Evolutionary conservation across 2,797 vertebrate species (phyloP).

Genomic region (Cryptoblepharus egeriae): DNA sequence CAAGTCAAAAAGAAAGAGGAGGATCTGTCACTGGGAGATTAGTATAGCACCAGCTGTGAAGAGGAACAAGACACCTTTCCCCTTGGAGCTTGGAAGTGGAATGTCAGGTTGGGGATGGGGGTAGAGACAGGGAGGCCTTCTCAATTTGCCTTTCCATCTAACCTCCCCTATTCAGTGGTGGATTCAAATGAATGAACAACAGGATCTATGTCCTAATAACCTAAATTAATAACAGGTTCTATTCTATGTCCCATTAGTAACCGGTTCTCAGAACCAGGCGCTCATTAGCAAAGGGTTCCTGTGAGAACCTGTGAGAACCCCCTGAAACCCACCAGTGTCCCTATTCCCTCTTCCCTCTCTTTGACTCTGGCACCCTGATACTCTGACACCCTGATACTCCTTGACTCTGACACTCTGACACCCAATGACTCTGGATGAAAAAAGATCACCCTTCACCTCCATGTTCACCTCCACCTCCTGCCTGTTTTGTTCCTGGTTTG

Average conservation of each 20-base stretch:
- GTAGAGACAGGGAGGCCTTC: constrained; percentile 6
- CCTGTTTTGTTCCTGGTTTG: constrained; percentile 49
- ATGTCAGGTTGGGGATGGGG: constrained; percentile 69
- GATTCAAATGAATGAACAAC: too few relatives aligned
- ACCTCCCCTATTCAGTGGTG: not conserved
- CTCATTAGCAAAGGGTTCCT: too few relatives aligned
- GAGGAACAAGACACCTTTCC: constrained; percentile 59
- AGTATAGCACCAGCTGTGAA: constrained; percentile 56
- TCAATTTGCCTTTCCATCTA: not conserved
- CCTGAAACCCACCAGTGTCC: too few relatives aligned
- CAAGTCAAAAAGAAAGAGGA: constrained; percentile 16
- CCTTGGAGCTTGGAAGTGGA: constrained; percentile 59
- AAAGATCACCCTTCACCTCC: constrained; percentile 19
- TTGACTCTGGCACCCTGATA: too few relatives aligned
- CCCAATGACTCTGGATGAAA: constrained; percentile 61
- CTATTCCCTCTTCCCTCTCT: too few relatives aligned
- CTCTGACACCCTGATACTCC: too few relatives aligned
- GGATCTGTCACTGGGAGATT: constrained; percentile 53
- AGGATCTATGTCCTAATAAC: too few relatives aligned
- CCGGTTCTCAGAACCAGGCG: too few relatives aligned
- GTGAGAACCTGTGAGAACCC: too few relatives aligned
- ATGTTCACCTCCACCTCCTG: constrained; percentile 8
- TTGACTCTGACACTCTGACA: too few relatives aligned
- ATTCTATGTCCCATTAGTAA: too few relatives aligned
- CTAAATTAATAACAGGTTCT: too few relatives aligned